Conservation (phyloP, 2,797 vertebrate species). For the Echeneis naucrates region DNA sequence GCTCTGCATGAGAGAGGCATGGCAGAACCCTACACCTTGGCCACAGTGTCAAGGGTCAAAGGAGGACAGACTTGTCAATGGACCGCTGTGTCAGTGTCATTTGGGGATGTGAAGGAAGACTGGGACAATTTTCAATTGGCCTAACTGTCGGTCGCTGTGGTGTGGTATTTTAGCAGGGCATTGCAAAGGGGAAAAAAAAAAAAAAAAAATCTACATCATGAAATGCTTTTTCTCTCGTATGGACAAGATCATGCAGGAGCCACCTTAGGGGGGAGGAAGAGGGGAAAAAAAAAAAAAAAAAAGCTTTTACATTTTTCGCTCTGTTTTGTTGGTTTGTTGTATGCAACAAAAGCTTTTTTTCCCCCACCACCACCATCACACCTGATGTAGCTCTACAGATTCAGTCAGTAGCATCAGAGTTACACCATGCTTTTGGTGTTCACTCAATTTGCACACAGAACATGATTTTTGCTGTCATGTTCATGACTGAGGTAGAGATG, state of each 20-base stretch:
- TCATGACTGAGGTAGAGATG: slow-evolving; percentile 60
- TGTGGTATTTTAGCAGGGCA: slow-evolving; percentile 21
- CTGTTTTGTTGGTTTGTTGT: slow-evolving; percentile 57
- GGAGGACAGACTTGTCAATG: slow-evolving; percentile 41
- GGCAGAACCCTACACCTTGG: slow-evolving; percentile 38
- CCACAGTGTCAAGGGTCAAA: slow-evolving; percentile 53
- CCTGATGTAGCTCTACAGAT: slow-evolving; percentile 74
- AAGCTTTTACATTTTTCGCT: slow-evolving; percentile 50
- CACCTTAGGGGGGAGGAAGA: no score
- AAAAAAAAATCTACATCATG: slow-evolving; percentile 17
- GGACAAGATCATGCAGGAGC: slow-evolving; percentile 52
- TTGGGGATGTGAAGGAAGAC: slow-evolving; percentile 43
- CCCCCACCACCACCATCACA: slow-evolving; percentile 33
- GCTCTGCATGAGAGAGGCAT: slow-evolving; percentile 74
- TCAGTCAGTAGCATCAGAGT: slow-evolving; percentile 76
- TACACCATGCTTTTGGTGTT: slow-evolving; percentile 62
- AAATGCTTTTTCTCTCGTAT: slow-evolving; percentile 55
- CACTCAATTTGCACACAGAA: slow-evolving; percentile 70
- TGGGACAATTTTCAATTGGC: slow-evolving; percentile 20
- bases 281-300: slow-evolving; percentile 12
- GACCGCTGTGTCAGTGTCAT: slow-evolving; percentile 39
- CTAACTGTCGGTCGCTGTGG: slow-evolving; percentile 11
- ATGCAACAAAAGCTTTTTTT: slow-evolving; percentile 54
- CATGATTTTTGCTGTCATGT: slow-evolving; percentile 49
- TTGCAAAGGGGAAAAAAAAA: no score